A percentile compares a stretch with the other conserved stretches of the same genome.
Evolutionary conservation across 2,797 vertebrate genomes (phyloP).

Genomic region (Pachyuromys duprasi): DNA sequence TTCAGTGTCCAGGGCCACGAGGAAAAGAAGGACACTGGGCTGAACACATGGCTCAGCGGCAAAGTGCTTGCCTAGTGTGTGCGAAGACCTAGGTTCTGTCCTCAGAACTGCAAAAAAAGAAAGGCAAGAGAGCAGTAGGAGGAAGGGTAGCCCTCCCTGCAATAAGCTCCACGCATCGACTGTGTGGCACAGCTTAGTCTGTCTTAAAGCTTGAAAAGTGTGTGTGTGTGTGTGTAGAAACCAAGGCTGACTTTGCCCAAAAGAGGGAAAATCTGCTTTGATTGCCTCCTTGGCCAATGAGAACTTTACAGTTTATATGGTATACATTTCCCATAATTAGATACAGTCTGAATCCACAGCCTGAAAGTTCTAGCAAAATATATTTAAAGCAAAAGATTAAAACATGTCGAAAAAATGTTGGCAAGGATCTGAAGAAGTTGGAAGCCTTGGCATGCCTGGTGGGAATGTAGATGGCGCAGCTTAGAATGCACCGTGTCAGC

Average conservation of each 20-base stretch:
- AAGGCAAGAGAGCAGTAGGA: background rate
- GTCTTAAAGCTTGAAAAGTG: constrained; percentile 35
- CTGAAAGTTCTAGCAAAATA: constrained; percentile 34
- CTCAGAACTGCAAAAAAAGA: background rate
- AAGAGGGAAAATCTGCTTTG: constrained; percentile 61
- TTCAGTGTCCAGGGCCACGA: background rate
- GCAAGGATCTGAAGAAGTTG: constrained; percentile 26
- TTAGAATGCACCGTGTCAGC: background rate
- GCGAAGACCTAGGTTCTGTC: background rate
- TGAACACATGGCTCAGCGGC: no score
- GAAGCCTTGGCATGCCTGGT: background rate
- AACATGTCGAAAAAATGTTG: constrained; percentile 6
- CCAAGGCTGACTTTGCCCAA: constrained; percentile 48
- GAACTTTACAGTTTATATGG: constrained; percentile 5
- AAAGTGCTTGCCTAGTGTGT: background rate
- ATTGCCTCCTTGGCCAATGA: constrained; percentile 56
- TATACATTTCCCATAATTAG: constrained; percentile 44
- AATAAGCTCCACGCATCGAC: constrained; percentile 8
- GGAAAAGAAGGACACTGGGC: background rate
- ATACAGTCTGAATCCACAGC: constrained; percentile 50
- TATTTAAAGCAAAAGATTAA: constrained; percentile 58
- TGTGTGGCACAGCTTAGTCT: background rate
- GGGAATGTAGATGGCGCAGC: background rate
- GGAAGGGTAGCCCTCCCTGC: background rate
- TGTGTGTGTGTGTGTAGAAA: background rate